Conservation (phyloP, 2,797 vertebrate species). For the Clarias pachynema region DNA sequence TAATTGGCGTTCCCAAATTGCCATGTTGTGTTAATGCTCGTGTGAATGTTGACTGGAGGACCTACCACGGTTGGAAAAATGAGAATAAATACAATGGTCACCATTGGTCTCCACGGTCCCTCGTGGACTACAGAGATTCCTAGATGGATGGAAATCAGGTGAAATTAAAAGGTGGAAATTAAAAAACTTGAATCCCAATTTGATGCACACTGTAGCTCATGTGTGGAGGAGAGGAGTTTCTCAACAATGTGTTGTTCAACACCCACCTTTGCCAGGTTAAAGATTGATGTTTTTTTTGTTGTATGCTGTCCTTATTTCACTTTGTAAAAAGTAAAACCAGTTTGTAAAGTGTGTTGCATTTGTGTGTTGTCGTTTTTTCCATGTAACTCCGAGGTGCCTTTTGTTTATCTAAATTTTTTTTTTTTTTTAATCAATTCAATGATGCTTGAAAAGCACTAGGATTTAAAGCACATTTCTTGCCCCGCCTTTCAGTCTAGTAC, state of each 20-base stretch:
- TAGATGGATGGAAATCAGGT: no score
- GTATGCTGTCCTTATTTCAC: background rate
- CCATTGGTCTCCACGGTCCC: no score
- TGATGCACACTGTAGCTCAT: background rate
- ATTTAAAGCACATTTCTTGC: background rate
- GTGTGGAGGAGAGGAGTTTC: background rate
- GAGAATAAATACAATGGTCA: no score
- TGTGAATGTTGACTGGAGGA: no score
- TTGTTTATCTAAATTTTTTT: constrained; percentile 10
- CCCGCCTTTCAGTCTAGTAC: constrained; percentile 17
- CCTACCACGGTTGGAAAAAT: no score
- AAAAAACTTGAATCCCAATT: background rate
- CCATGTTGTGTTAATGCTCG: no score
- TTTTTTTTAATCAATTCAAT: background rate
- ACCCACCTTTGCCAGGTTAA: background rate
- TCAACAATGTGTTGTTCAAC: background rate
- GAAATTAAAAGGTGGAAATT: background rate
- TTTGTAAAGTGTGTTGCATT: background rate
- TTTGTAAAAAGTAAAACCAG: background rate
- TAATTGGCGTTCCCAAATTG: no score
- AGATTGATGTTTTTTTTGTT: background rate
- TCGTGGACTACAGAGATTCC: no score
- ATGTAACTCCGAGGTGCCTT: constrained; percentile 2
- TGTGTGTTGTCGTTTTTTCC: background rate
- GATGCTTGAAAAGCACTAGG: no score